Evolutionary conservation across 2,888 invertebrate species (phyloP).

Genomic region (Macrophya annulata): DNA sequence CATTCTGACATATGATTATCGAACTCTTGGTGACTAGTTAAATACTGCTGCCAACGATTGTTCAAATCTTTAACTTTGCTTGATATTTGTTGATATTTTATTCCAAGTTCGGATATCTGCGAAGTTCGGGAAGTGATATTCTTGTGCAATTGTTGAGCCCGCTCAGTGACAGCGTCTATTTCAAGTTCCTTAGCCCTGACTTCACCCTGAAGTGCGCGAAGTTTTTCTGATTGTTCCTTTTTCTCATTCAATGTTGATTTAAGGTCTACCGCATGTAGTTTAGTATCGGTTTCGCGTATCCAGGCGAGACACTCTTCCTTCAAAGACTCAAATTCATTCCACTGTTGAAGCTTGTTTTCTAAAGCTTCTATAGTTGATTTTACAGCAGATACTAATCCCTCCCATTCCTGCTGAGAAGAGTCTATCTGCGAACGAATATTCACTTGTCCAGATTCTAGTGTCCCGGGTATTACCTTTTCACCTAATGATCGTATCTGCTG

Average conservation of each 20-base stretch:
- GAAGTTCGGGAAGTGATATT: constrained; percentile 88
- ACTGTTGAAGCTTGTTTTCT: constrained; percentile 92
- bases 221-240: constrained; percentile 90
- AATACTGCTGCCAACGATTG: constrained; percentile 95
- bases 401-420: constrained; percentile 95
- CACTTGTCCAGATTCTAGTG: constrained; percentile 90
- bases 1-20: constrained; percentile 90
- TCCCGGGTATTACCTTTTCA: constrained; percentile 94
- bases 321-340: constrained; percentile 94
- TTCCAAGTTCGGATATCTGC: constrained; percentile 94
- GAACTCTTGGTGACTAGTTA: constrained; percentile 93
- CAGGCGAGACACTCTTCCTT: constrained; percentile 93
- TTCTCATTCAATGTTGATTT: constrained; percentile 92
- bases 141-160: constrained; percentile 92
- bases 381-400: constrained; percentile 89
- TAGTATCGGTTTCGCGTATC: constrained; percentile 94
- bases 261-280: constrained; percentile 92
- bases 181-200: constrained; percentile 95
- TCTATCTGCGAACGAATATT: constrained; percentile 94
- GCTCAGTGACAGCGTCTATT: constrained; percentile 95
- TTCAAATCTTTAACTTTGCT: constrained; percentile 95
- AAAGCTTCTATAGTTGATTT: constrained; percentile 90
- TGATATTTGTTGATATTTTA: constrained; percentile 94
- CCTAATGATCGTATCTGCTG: constrained; percentile 91
- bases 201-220: constrained; percentile 92